Conservation (phyloP, 2,888 invertebrate genomes). For the Megaustenia siamemsis region DNA sequence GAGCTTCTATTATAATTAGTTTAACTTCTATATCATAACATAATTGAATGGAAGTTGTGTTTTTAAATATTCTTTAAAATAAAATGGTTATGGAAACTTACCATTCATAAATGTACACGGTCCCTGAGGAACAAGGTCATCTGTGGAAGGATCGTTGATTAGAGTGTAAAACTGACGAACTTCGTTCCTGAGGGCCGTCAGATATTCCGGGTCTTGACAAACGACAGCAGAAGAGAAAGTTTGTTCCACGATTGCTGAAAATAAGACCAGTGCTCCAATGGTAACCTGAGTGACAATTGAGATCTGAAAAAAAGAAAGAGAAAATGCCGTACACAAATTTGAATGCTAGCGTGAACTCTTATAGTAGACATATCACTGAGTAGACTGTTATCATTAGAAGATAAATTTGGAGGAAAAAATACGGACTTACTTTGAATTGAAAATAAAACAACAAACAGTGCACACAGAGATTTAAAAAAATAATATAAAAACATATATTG, state of each 20-base stretch:
- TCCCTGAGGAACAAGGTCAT: not conserved
- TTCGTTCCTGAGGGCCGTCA: not conserved
- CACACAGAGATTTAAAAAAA: too few species aligned
- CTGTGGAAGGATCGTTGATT: not conserved
- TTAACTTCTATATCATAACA: too few species aligned
- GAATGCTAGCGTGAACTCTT: too few species aligned
- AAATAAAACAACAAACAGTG: too few species aligned
- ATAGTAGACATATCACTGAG: too few species aligned
- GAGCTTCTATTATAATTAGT: too few species aligned
- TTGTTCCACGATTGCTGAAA: not conserved
- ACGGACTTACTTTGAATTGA: too few species aligned
- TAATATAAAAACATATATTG: too few species aligned
- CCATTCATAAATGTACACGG: conserved; percentile 14
- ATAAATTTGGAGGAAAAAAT: too few species aligned
- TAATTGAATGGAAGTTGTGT: too few species aligned
- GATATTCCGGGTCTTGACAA: not conserved
- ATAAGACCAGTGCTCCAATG: not conserved
- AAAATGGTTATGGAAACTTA: not conserved
- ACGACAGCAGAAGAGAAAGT: not conserved
- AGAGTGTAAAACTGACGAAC: not conserved
- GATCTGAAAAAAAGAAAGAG: not conserved
- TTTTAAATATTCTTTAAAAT: too few species aligned
- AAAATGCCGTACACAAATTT: not conserved
- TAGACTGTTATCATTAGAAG: too few species aligned
- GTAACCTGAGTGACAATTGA: not conserved